Percentiles rank a stretch among this genome's conserved stretches.
These are phyloP conservation scores for Plectropomus leopardus DNA, from an alignment of 2,113 vertebrate genomes.

Conservation along the genomic window DNA sequence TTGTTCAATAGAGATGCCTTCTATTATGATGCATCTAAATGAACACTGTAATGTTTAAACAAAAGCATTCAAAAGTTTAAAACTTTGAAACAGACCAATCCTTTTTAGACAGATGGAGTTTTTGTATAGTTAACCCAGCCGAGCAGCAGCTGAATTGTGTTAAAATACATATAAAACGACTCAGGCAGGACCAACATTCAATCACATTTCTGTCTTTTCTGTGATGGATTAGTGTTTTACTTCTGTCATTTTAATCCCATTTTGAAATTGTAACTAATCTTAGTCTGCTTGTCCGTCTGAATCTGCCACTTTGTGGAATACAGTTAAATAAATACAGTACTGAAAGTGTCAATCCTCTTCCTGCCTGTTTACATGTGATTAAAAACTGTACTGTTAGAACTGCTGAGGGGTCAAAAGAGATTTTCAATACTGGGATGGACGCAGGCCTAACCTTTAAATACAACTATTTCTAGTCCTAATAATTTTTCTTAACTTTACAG, in stretches of 20 bases:
- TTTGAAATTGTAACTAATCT: constrained; percentile 13
- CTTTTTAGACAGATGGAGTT: not conserved
- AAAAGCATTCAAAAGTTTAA: not conserved
- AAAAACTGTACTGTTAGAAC: not conserved
- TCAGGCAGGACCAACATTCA: not conserved
- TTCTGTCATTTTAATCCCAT: constrained; percentile 14
- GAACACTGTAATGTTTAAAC: not conserved
- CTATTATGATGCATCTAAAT: not conserved
- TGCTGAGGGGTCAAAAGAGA: not conserved
- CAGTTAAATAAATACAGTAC: not conserved
- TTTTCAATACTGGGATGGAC: too few species aligned
- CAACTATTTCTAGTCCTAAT: not conserved
- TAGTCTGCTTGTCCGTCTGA: not conserved
- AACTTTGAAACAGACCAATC: not conserved
- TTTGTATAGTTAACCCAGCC: not conserved
- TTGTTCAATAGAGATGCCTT: not conserved
- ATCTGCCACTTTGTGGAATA: constrained; percentile 12
- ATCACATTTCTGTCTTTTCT: constrained; percentile 6
- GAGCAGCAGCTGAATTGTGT: not conserved
- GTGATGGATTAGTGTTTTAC: constrained; percentile 10
- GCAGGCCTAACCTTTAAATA: too few species aligned
- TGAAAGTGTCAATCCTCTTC: not conserved
- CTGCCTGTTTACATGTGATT: not conserved
- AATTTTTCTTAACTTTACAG: not conserved
- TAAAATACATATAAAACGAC: not conserved